Base-by-base conservation (phyloP, 2,888 invertebrate species). In the Dynastes maya region DNA sequence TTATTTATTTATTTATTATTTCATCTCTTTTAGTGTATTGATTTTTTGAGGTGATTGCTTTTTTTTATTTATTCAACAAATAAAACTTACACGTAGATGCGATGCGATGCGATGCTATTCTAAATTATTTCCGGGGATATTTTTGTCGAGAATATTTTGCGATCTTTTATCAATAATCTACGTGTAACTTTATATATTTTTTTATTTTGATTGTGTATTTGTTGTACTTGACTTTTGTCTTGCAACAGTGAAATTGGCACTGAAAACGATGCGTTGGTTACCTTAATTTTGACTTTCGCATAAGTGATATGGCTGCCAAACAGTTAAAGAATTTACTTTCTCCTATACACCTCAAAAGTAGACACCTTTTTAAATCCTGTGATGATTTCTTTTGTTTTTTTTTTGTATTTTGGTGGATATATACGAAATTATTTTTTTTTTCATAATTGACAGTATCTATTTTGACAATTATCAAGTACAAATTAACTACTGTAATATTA, bases 161-260 rank as follows among this genome's bases (percentile, higher is more conserved):
- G 22, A 55, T 55, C 16, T 55, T 5, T 8, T 55, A 22, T 16
- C 53, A 13, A 1, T n/a, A 63, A 61, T 74, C 72, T 74, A 74
- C 72, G 61, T 74, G 72, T 74, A 75, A 76, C 76, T 79, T 79
- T 61, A 51, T 53, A 79, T 55, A 70, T 80, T 77, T 67, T 40
- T 61, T 77, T 77, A 77, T 76, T 53, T 51, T 65, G 49, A 51
- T 77, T 63, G 70, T 61, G 76, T 76, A 77, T 77, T 79, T 75
- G 68, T 65, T 71, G 77, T 79, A 79, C 79, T 79, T 79, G 79
- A 79, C 79, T 72, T 79, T 79, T 83, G 86, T 86, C 86, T 87
- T 87, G 87, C 87, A 83, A 87, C 81, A 87, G 71, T 79, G 85
- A 85, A 86, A 82, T 49, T 85, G 86, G 86, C 85, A 84, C 83